Base-by-base conservation (phyloP, 2,797 vertebrate species). In the Parauchenoglanis punctatus region DNA sequence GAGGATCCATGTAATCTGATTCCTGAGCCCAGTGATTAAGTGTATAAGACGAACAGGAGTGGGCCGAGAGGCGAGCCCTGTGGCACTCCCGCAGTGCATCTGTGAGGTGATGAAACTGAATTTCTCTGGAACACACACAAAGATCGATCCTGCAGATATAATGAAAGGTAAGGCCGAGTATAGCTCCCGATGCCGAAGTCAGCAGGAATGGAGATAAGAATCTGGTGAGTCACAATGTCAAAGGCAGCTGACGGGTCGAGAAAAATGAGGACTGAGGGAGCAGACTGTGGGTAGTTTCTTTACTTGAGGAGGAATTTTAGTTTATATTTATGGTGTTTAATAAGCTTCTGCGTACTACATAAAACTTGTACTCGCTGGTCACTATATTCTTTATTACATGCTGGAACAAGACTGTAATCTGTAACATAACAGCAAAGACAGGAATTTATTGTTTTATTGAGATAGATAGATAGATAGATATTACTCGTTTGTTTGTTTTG, bases 1-100 rank as follows among this genome's bases (percentile, higher is more conserved):
- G 59, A 46, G 59, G 17, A n/a, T n/a, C 58, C 25, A 82, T 49
- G 40, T 65, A 82, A 65, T 82, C 59, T 65, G 61, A 65, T 82
- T 65, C 25, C 59, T 82, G 59, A 49, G 59, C 13, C 23, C 25
- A n/a, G 80, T 65, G 35, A 46, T 63, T 82, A 65, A 82, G 8
- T 65, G 15, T 49, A 49, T 10, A 49, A 28, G 59, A 65, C 5
- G 44, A 82, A 82, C 25, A 65, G 49, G 28, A 0, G 44, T 18
- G 13, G 40, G 28, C 80, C 80, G 18, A n/a, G 6, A 46, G 40
- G 40, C 40, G 56, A 80, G 31, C 31, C 31, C 10, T 59, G 54
- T 80, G 31, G 56, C 59, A 59, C 31, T 59, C 31, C 54, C 18
- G 23, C 59, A 17, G 40, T 28, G 35, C 23, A 63, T 25, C 59